Evolutionary conservation across 2,113 vertebrate genomes (phyloP).

Genomic region (Brachionichthys hirsutus): DNA sequence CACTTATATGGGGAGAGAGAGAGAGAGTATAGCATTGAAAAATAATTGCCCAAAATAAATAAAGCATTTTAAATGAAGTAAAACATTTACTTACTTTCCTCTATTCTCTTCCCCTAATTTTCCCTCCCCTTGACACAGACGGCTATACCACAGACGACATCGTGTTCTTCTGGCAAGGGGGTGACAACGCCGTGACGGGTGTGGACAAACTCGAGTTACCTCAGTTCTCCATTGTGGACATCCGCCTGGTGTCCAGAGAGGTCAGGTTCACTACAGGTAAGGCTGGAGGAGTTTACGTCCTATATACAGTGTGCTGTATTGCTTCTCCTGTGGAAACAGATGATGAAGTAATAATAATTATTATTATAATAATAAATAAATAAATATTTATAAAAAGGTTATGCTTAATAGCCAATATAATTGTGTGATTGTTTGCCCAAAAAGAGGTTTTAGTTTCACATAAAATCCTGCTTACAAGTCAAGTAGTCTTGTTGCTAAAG

Average conservation of each 20-base stretch:
- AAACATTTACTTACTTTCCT: not conserved
- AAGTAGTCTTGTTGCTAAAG: too few species aligned
- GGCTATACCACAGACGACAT: slow-evolving; percentile 96
- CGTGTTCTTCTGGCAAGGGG: slow-evolving; percentile 95
- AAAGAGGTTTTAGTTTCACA: too few species aligned
- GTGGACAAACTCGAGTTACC: slow-evolving; percentile 91
- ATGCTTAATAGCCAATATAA: too few species aligned
- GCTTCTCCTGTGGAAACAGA: not conserved
- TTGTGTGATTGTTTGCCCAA: too few species aligned
- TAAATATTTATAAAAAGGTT: too few species aligned
- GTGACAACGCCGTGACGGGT: slow-evolving; percentile 84
- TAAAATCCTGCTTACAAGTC: too few species aligned
- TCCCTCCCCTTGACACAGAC: slow-evolving; percentile 72
- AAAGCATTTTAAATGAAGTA: too few species aligned
- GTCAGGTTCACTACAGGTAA: slow-evolving; percentile 92
- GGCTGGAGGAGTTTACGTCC: not conserved
- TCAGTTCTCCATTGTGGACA: slow-evolving; percentile 93
- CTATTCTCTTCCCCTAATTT: slow-evolving; percentile 3
- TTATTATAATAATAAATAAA: too few species aligned
- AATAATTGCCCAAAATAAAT: too few species aligned
- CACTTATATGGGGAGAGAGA: too few species aligned
- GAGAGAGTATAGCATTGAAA: too few species aligned
- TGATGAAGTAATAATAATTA: too few species aligned
- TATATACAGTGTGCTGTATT: not conserved
- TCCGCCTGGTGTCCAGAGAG: slow-evolving; percentile 88